Base-by-base conservation (phyloP, 2,888 invertebrate species). In the Nomada goodeniana region DNA sequence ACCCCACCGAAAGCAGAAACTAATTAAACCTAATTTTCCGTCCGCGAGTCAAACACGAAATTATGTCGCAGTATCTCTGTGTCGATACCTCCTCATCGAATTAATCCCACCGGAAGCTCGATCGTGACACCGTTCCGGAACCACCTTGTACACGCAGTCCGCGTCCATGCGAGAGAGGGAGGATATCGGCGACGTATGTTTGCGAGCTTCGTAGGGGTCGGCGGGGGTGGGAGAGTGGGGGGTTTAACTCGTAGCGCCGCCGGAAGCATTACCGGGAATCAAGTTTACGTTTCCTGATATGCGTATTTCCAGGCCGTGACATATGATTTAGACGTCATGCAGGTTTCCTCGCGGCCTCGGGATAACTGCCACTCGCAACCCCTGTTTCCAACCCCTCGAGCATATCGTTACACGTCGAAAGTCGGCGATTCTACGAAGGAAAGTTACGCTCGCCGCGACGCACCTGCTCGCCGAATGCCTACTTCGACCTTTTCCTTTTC, bases 251-350 rank as follows among this genome's bases (percentile, higher is more conserved):
- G 77, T 63, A 80, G n/a, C 82, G 74, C 85, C 82, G 82, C 85
- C 83, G 82, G 85, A 85, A 82, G 85, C 85, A 80, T 86, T 86
- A 80, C 81, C 59, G 76, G 78, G 85, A 83, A 85, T 86, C 80
- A 76, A 82, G 80, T 86, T 86, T 85, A 86, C 86, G 83, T 86
- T 86, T 86, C 80, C 81, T 78, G 83, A 84, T 84, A 83, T 75
- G 80, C 84, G 84, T 84, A 84, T 83, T 83, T 83, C 83, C 83
- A 76, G 57, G 50, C 50, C 61, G 20, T 80, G 84, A 76, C 84
- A 80, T 76, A 83, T 76, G 83, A 84, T 83, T 83, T 79, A 79
- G 79, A 83, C 75, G 76, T 72, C 75, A 72, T 63, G 65, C 52
- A 44, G 64, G 50, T 23, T 61, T 53, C 72, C 80, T 72, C 36